phyloP scores from a whole-genome alignment of 2,888 invertebrate species.

The Ligdia adustata region DNA sequence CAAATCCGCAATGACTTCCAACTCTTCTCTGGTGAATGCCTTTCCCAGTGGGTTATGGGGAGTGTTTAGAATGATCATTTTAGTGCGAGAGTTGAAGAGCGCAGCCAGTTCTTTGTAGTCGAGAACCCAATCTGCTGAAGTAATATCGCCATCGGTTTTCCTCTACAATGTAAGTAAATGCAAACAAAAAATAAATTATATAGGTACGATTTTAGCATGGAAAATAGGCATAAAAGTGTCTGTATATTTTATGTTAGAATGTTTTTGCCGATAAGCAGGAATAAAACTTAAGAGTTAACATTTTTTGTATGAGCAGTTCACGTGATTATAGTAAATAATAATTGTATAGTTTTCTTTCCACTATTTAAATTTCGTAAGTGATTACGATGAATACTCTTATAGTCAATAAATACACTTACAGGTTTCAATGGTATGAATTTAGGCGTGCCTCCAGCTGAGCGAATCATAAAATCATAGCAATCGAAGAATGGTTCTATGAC shows the following conservation, averaged over 20 bases:
- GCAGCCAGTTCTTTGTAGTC: constrained; percentile 91
- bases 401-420: constrained; percentile 85
- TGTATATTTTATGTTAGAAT: too few relatives aligned
- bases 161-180: constrained; percentile 32
- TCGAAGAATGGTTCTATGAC: constrained; percentile 99
- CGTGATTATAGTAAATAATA: too few relatives aligned
- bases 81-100: constrained; percentile 94
- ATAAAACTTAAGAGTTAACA: too few relatives aligned
- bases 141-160: constrained; percentile 76
- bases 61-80: constrained; percentile 97
- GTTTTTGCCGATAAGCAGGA: too few relatives aligned
- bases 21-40: constrained; percentile 87
- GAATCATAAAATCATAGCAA: constrained; percentile 98
- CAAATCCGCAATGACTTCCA: constrained; percentile 91
- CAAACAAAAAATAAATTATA: too few relatives aligned
- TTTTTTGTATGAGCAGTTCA: too few relatives aligned
- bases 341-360: too few relatives aligned
- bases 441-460: constrained; percentile 93
- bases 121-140: constrained; percentile 95
- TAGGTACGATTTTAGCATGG: too few relatives aligned
- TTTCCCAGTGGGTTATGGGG: constrained; percentile 99
- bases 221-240: too few relatives aligned
- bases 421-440: constrained; percentile 94
- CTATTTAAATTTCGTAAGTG: too few relatives aligned
- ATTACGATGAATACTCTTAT: too few relatives aligned